Evolutionary conservation across 2,888 invertebrate genomes (phyloP), one percentile per base, ranked within the genome.

Genomic region (Mythimna albipuncta): DNA sequence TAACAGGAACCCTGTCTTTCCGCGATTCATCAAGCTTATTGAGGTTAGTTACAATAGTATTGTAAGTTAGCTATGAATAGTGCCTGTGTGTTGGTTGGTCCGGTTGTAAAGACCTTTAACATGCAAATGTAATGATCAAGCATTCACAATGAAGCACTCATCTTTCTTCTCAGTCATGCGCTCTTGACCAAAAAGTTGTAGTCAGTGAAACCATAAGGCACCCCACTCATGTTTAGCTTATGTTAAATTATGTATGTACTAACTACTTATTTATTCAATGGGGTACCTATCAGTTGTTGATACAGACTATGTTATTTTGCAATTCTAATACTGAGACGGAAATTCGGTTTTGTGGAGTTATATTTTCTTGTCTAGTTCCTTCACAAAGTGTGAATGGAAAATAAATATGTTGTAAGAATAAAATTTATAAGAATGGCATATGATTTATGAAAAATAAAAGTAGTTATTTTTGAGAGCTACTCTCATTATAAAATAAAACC

Each of bases 11-110:
- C 99, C 99, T 6, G 98, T 99, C 2, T 99, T 99, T 96, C 99
- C 99, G 32, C 97, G 99, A 86, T 99, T 99, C 93, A 99, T 99
- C 86, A 99, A 99, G 96, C 97, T 99, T 85, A 97, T 99, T 80
- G 99, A 99, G 97, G 98, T 99, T 84, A 76, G 81, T 62, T 78
- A 13, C 41, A 35, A 6, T 3, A 54, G 41, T 7, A 35, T 62
- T 59, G 3, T 11, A 47, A 21, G n/a, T 57, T 44, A 6, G 16
- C 1, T 5, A 6, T n/a, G 2, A 21, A 68, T n/a, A 32, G 16
- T 32, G 19, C 6, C 10, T 47, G 13, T 3, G 1, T 55, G 11
- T 21, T 55, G n/a, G 21, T 10, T 21, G 16, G 13, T 32, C 16
- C 16, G 2, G 16, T 16, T n/a, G 2, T 52, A 52, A 52, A 6